Base-by-base conservation (phyloP, 2,113 vertebrate genomes). In the Tichodroma muraria region DNA sequence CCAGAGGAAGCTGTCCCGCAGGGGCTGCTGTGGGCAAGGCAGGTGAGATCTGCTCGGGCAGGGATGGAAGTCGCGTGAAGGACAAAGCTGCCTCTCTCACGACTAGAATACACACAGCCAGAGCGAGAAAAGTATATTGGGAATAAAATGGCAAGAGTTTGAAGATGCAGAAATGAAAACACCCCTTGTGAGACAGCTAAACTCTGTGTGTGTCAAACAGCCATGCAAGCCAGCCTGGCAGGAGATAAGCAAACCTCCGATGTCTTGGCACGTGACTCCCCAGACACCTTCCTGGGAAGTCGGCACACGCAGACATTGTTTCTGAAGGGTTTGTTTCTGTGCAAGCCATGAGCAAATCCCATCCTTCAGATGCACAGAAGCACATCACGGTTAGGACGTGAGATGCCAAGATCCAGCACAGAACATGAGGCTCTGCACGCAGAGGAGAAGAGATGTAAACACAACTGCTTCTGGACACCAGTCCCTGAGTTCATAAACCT, bases 331-430 rank as follows among this genome's bases (percentile, higher is more conserved):
- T 70, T 63, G 27, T n/a, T n/a, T n/a, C n/a, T 50, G 42, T 33
- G 23, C 52, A 71, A 81, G 21, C 35, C 53, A 30, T 2, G 30
- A 69, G 54, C 25, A 73, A 73, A 88, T 44, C 31, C 15, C 4
- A 0, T 44, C 1, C 1, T 13, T 71, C n/a, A 80, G 57, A 6
- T 27, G 72, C 44, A 5, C 24, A 9, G 54, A 63, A 38, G 57
- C 0, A 8, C 23, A 0, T 60, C 45, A 44, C 2, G 1, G 15
- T 60, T 45, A 12, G 0, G 0, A 35, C 1, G 13, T 20, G 15
- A 22, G 63, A 37, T 22, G 45, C 8, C 16, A 21, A 23, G 13
- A 10, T 2, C 7, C 31, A 40, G 19, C n/a, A 18, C 4, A 10
- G 30, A 79, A 23, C 24, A 3, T 1, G 6, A 0, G 0, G 35